These are phyloP conservation scores for Motacilla alba DNA, from an alignment of 2,113 vertebrate species.

Conservation along the genomic window DNA sequence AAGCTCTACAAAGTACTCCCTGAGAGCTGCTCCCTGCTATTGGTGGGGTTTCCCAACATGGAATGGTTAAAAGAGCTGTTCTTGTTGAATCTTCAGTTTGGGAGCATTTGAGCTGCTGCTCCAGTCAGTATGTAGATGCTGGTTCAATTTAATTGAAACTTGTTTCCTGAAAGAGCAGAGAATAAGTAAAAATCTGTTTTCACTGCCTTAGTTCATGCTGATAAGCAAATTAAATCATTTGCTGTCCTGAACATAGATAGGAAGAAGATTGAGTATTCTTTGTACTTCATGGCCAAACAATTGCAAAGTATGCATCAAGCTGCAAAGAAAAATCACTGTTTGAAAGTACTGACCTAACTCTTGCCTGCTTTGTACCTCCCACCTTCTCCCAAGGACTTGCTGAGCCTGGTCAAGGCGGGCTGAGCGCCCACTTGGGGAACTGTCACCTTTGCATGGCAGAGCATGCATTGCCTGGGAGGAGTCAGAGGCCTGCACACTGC, in stretches of 20 bases:
- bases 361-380: background rate
- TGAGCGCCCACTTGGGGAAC: background rate
- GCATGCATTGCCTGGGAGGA: background rate
- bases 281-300: background rate
- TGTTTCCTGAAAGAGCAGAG: background rate
- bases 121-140: background rate
- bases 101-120: background rate
- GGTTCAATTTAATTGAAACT: background rate
- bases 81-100: background rate
- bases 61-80: background rate
- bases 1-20: background rate
- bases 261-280: background rate
- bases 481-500: background rate
- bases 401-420: background rate
- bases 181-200: background rate
- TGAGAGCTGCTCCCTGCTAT: background rate
- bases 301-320: rapidly evolving
- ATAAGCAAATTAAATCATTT: background rate
- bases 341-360: background rate
- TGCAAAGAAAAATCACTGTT: background rate
- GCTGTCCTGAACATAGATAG: background rate
- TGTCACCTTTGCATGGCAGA: background rate
- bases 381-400: background rate
- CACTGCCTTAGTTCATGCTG: background rate
- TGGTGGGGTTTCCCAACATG: background rate